phyloP scores from a whole-genome alignment of 2,888 invertebrate species.

The Melanostoma mellinum region DNA sequence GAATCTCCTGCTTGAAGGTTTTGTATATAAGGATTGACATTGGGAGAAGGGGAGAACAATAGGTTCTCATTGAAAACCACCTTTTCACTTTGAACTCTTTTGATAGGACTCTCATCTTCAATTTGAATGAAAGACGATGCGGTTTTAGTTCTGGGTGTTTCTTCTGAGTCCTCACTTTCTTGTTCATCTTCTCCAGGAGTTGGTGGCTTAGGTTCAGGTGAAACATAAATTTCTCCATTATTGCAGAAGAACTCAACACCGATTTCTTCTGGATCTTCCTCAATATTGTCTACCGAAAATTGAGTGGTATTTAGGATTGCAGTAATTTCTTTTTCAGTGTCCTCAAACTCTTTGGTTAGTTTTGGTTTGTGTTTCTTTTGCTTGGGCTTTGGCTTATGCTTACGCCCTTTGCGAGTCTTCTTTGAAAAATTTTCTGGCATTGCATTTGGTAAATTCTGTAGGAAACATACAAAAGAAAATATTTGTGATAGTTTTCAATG shows the following conservation, averaged over 20 bases:
- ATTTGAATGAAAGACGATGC: slow-evolving; percentile 79
- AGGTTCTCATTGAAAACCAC: slow-evolving; percentile 72
- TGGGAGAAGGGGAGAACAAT: slow-evolving; percentile 75
- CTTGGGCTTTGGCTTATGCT: slow-evolving; percentile 31
- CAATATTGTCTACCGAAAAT: slow-evolving; percentile 59
- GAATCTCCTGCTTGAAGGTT: slow-evolving; percentile 28
- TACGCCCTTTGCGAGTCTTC: slow-evolving; percentile 40
- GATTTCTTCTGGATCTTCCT: slow-evolving; percentile 38
- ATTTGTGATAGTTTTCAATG: neutral
- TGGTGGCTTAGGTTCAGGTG: neutral
- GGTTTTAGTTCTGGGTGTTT: slow-evolving; percentile 66
- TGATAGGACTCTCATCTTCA: slow-evolving; percentile 76
- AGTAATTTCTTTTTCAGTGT: slow-evolving; percentile 77
- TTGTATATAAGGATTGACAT: slow-evolving; percentile 68
- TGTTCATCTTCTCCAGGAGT: slow-evolving; percentile 17
- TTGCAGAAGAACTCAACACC: slow-evolving; percentile 48
- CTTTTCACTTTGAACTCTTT: slow-evolving; percentile 60
- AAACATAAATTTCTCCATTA: neutral
- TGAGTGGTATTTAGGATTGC: slow-evolving; percentile 74
- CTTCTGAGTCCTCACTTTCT: slow-evolving; percentile 11
- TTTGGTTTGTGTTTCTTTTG: slow-evolving; percentile 76
- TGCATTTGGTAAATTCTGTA: neutral
- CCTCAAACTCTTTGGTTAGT: slow-evolving; percentile 76
- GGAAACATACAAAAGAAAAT: neutral
- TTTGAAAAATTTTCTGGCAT: slow-evolving; percentile 30